These are phyloP conservation scores for Zapornia atra DNA, from an alignment of 2,113 vertebrate genomes.

Conservation along the genomic window DNA sequence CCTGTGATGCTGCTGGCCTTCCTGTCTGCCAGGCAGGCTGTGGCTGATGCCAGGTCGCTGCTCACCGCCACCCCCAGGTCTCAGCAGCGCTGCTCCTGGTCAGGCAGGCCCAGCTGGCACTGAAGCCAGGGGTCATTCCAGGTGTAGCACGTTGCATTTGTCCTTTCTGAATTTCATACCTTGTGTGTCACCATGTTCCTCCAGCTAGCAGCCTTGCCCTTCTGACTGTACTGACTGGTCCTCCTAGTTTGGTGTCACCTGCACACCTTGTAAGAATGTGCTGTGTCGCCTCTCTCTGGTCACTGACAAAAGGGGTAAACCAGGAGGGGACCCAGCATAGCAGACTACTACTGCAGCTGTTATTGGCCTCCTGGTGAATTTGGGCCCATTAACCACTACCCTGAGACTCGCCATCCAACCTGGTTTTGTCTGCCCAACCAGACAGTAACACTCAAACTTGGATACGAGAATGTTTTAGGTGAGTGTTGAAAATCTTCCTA, in stretches of 20 bases:
- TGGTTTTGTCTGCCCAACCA: neutral
- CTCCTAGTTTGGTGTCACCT: neutral
- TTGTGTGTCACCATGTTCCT: neutral
- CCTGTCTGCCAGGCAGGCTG: neutral
- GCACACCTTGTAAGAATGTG: neutral
- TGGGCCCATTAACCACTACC: neutral
- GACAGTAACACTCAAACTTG: neutral
- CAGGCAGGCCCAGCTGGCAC: neutral
- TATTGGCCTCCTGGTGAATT: neutral
- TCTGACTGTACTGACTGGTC: neutral
- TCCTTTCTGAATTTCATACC: neutral
- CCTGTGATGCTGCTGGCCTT: neutral
- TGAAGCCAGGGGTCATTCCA: neutral
- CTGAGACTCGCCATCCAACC: neutral
- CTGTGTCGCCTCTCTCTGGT: neutral
- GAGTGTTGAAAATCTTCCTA: neutral
- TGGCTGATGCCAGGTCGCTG: accelerated
- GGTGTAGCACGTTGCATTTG: neutral
- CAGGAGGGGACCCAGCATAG: neutral
- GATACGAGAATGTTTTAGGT: neutral
- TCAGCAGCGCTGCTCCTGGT: neutral
- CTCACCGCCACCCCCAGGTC: neutral
- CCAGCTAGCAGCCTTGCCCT: neutral
- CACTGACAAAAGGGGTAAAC: neutral
- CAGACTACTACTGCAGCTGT: neutral